Percentiles rank a stretch among this genome's conserved stretches.
Conservation (phyloP, 2,113 vertebrate genomes). For the Poecile atricapillus region DNA sequence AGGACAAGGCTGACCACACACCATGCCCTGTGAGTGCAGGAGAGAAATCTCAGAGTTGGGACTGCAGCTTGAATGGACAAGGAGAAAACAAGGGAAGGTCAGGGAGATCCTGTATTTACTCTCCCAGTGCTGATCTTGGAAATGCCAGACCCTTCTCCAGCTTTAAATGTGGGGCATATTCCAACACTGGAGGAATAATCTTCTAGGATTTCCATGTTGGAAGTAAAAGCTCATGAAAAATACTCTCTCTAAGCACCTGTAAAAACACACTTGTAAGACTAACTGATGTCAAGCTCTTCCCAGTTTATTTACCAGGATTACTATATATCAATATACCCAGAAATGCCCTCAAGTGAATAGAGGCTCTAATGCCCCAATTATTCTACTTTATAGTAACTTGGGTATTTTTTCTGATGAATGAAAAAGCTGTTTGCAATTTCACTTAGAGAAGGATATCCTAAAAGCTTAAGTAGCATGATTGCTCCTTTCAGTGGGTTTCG, state of each 20-base stretch:
- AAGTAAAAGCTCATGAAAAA: constrained; percentile 30
- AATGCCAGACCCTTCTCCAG: not conserved
- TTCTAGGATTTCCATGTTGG: not conserved
- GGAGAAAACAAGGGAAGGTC: not conserved
- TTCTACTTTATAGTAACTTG: not conserved
- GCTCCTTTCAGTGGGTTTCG: not conserved
- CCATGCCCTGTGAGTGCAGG: constrained; percentile 81
- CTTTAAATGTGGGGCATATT: not conserved
- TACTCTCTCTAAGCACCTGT: not conserved
- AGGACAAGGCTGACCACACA: constrained; percentile 96
- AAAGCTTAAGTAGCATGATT: not conserved
- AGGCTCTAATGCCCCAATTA: not conserved
- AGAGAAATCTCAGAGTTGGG: not conserved
- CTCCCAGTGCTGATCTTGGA: not conserved
- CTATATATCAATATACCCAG: not conserved
- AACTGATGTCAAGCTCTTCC: not conserved
- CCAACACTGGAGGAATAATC: not conserved
- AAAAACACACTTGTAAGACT: not conserved
- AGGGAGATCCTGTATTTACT: not conserved
- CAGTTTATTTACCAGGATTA: not conserved
- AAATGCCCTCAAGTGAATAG: not conserved
- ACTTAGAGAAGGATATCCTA: not conserved
- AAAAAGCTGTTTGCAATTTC: not conserved
- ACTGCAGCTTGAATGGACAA: not conserved
- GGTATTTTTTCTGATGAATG: not conserved